These are phyloP conservation scores for Cosmorhoe ocellata DNA, from an alignment of 2,888 invertebrate genomes.

Conservation along the genomic window DNA sequence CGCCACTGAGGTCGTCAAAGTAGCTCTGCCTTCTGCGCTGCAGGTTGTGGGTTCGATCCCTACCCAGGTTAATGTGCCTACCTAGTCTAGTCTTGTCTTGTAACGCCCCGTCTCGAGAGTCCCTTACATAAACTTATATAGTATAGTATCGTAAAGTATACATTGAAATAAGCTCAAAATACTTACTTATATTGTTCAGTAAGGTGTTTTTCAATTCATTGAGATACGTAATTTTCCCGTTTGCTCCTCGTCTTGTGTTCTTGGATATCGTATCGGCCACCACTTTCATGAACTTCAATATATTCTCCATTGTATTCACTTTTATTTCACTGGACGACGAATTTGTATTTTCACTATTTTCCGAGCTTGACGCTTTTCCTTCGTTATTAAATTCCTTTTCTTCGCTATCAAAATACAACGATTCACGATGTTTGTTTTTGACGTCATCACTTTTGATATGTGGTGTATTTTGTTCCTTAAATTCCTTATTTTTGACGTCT, in stretches of 20 bases:
- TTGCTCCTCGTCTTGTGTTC: constrained; percentile 65
- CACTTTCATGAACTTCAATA: constrained; percentile 60
- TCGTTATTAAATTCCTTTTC: constrained; percentile 2
- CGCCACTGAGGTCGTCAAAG: too few species aligned
- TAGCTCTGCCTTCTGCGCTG: too few species aligned
- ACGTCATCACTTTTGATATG: constrained; percentile 11
- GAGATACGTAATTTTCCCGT: constrained; percentile 83
- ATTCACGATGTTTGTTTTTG: constrained; percentile 2
- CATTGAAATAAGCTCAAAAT: too few species aligned
- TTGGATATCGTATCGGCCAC: constrained; percentile 67
- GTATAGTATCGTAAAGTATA: too few species aligned
- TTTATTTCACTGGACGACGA: constrained; percentile 32
- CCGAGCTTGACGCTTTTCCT: neutral
- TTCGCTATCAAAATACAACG: neutral
- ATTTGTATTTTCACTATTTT: constrained; percentile 18
- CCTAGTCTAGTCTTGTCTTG: too few species aligned
- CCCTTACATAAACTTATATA: too few species aligned
- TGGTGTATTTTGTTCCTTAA: constrained; percentile 5
- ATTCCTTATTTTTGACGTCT: constrained; percentile 10
- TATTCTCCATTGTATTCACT: constrained; percentile 50
- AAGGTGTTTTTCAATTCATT: constrained; percentile 82
- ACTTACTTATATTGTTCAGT: constrained; percentile 85
- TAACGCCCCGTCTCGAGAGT: too few species aligned
- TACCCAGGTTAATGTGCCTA: too few species aligned
- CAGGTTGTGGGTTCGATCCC: too few species aligned